A percentile compares a stretch with the other conserved stretches of the same genome.
Conservation (phyloP, 2,797 vertebrate genomes). For the Eutrigla gurnardus region DNA sequence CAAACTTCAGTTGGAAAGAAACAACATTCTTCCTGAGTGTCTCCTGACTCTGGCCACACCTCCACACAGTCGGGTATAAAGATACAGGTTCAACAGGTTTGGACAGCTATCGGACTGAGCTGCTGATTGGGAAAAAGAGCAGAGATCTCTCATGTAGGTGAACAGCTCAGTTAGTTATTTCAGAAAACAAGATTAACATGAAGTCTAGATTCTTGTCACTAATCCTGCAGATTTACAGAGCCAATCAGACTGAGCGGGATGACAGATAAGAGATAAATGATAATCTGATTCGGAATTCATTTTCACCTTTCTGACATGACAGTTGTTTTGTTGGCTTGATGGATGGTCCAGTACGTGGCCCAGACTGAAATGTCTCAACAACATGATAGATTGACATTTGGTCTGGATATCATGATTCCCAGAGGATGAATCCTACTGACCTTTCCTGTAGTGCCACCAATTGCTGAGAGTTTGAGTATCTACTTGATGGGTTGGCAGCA, state of each 20-base stretch:
- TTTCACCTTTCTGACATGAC: background rate
- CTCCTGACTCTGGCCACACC: constrained; percentile 29
- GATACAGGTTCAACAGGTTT: constrained; percentile 50
- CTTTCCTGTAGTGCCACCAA: background rate
- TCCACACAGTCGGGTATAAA: constrained; percentile 1
- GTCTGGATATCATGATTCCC: background rate
- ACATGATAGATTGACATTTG: background rate
- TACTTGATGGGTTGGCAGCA: background rate
- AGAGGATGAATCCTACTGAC: too few species aligned
- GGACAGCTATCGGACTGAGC: constrained; percentile 23
- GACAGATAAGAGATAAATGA: background rate
- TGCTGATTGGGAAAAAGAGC: background rate
- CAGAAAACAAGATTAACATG: background rate
- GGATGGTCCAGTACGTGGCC: background rate
- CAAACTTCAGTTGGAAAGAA: background rate
- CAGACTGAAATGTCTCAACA: background rate
- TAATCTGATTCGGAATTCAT: background rate
- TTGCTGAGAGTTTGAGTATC: background rate
- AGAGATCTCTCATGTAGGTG: background rate
- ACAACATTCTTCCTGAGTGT: background rate
- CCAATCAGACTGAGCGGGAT: background rate
- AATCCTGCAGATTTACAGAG: background rate
- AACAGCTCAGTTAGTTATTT: background rate
- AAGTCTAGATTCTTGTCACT: background rate
- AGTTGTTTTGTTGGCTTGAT: background rate